Conservation (phyloP, 2,113 vertebrate species). For the Leptosomus discolor region DNA sequence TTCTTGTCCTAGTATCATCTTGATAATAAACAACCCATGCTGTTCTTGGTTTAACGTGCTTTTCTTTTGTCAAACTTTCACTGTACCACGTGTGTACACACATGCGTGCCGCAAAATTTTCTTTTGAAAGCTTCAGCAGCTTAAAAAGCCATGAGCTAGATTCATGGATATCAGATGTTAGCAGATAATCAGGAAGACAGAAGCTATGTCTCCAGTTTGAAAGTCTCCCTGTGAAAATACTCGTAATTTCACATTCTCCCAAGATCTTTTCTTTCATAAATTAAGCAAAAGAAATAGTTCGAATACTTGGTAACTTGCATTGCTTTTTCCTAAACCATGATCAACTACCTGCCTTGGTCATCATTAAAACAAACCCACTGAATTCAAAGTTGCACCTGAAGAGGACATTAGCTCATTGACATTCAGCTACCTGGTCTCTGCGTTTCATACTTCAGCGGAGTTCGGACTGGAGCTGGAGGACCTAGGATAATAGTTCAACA, state of each 20-base stretch:
- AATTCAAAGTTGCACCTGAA: neutral
- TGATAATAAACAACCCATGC: neutral
- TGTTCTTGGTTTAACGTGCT: neutral
- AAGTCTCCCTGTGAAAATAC: neutral
- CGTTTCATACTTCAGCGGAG: neutral
- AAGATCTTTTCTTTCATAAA: neutral
- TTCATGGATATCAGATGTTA: neutral
- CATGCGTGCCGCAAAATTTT: neutral
- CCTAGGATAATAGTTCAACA: slow-evolving; percentile 36
- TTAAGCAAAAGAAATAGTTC: neutral
- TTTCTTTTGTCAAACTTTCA: neutral
- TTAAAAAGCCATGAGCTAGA: neutral
- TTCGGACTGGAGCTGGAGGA: neutral
- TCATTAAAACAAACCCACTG: neutral
- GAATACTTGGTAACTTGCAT: neutral
- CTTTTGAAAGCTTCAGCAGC: neutral
- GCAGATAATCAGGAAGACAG: neutral
- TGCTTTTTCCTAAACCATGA: neutral
- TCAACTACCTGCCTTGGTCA: neutral
- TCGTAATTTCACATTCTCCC: neutral
- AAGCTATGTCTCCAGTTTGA: neutral
- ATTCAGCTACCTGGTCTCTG: slow-evolving; percentile 21
- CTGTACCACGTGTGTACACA: accelerated
- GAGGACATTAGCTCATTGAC: neutral
- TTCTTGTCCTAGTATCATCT: neutral